A percentile compares a stretch with the other conserved stretches of the same genome.
Conservation (phyloP, 2,888 invertebrate genomes). For the Smittia aterrima region DNA sequence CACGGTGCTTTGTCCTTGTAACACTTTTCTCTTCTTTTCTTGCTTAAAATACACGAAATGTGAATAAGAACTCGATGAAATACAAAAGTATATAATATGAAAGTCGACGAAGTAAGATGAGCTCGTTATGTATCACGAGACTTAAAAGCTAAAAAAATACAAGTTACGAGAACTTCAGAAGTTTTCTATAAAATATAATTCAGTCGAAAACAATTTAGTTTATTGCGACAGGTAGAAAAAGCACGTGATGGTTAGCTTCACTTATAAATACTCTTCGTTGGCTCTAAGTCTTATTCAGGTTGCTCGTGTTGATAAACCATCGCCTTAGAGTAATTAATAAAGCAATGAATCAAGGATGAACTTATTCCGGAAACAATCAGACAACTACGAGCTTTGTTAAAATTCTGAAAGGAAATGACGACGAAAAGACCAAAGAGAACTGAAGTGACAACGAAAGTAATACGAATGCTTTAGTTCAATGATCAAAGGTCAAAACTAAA, state of each 20-base stretch:
- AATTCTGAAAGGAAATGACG: neutral
- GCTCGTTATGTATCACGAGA: neutral
- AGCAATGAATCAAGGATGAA: conserved; percentile 33
- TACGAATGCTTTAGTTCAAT: conserved; percentile 31
- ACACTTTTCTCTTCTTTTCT: conserved; percentile 29
- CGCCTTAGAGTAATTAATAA: conserved; percentile 24
- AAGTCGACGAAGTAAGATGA: neutral
- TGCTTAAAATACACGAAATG: conserved; percentile 15
- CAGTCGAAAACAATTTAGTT: too few species aligned
- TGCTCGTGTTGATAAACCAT: too few species aligned
- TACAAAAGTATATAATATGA: conserved; percentile 2
- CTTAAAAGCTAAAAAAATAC: too few species aligned
- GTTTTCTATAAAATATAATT: too few species aligned
- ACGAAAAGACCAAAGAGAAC: neutral
- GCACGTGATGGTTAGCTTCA: too few species aligned
- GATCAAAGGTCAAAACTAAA: conserved; percentile 16
- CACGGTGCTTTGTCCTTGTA: conserved; percentile 32
- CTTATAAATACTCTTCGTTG: too few species aligned
- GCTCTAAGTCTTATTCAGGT: too few species aligned
- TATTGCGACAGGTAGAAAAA: too few species aligned
- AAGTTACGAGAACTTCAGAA: too few species aligned
- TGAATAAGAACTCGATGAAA: conserved; percentile 3
- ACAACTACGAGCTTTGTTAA: neutral
- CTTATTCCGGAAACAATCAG: neutral
- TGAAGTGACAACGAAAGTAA: neutral